These are phyloP conservation scores for Microdon myrmicae DNA, from an alignment of 2,888 invertebrate species.

Conservation along the genomic window DNA sequence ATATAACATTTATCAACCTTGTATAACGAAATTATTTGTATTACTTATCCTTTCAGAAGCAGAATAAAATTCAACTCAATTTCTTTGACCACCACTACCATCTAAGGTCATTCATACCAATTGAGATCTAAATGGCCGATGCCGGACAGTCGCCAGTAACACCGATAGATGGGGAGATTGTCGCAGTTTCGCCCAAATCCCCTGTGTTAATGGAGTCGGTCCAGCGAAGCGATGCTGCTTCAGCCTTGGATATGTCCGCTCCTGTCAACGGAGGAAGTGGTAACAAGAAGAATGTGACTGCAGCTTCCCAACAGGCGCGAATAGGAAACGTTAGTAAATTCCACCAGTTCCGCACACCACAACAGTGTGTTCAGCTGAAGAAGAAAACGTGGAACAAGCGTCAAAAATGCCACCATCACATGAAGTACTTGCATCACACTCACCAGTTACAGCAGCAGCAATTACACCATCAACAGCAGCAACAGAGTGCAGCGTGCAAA, in stretches of 20 bases:
- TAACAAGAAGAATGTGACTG: constrained; percentile 27
- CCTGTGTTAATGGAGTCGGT: constrained; percentile 7
- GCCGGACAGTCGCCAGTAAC: constrained; percentile 39
- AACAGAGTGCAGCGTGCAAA: constrained; percentile 53
- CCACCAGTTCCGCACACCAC: constrained; percentile 65
- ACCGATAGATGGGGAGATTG: constrained; percentile 26
- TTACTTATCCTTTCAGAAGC: too few relatives aligned
- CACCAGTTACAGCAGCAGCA: constrained; percentile 48
- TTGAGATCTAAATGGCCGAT: constrained; percentile 42
- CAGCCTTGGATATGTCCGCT: constrained; percentile 21
- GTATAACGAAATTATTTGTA: too few relatives aligned
- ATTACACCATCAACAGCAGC: constrained; percentile 32
- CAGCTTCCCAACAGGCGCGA: constrained; percentile 21
- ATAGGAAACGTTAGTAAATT: constrained; percentile 32
- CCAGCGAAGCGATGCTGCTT: constrained; percentile 42
- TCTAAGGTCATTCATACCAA: too few relatives aligned
- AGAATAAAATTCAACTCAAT: too few relatives aligned
- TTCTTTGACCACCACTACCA: too few relatives aligned
- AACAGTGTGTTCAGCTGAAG: constrained; percentile 60
- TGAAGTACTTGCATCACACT: constrained; percentile 43
- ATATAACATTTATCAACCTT: too few relatives aligned
- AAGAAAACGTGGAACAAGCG: constrained; percentile 65
- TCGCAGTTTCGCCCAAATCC: too few relatives aligned
- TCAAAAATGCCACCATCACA: constrained; percentile 60
- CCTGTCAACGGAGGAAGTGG: constrained; percentile 20